phyloP scores from a whole-genome alignment of 2,888 invertebrate genomes.

The Silvanus unidentatus region DNA sequence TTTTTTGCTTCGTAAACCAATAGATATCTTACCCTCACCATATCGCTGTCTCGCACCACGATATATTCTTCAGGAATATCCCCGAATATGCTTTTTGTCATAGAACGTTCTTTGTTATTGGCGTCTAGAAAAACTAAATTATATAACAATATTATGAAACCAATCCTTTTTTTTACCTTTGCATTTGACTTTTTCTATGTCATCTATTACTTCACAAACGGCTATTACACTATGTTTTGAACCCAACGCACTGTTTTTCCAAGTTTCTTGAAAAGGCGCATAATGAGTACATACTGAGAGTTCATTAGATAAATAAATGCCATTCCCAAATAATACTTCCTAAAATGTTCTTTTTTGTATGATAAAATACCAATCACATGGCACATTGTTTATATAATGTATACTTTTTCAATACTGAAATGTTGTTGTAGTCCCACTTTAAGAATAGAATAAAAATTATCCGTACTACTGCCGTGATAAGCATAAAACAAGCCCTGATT shows the following conservation, averaged over 20 bases:
- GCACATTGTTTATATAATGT: too few species aligned
- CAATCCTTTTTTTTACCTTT: too few species aligned
- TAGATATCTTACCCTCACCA: constrained; percentile 68
- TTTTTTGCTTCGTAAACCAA: constrained; percentile 54
- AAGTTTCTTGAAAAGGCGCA: constrained; percentile 67
- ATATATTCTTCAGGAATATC: constrained; percentile 64
- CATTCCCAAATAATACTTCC: constrained; percentile 64
- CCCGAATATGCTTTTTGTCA: constrained; percentile 36
- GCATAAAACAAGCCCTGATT: constrained; percentile 56
- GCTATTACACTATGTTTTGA: constrained; percentile 72
- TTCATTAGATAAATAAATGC: constrained; percentile 71
- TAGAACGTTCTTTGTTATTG: constrained; percentile 19
- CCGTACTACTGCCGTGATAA: constrained; percentile 75
- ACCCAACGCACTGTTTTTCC: constrained; percentile 72
- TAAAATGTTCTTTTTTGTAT: constrained; percentile 37
- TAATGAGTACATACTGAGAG: constrained; percentile 65
- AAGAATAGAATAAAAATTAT: constrained; percentile 75
- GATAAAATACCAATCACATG: too few species aligned
- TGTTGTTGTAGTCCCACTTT: constrained; percentile 72
- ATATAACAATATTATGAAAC: too few species aligned
- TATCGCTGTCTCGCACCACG: constrained; percentile 69
- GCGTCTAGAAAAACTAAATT: constrained; percentile 21
- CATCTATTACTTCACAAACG: constrained; percentile 72
- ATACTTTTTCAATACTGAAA: constrained; percentile 45
- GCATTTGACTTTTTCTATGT: constrained; percentile 57